Evolutionary conservation across 2,888 invertebrate genomes (phyloP), one percentile per base, ranked within the genome.

Genomic region (Exocentrus adspersus): DNA sequence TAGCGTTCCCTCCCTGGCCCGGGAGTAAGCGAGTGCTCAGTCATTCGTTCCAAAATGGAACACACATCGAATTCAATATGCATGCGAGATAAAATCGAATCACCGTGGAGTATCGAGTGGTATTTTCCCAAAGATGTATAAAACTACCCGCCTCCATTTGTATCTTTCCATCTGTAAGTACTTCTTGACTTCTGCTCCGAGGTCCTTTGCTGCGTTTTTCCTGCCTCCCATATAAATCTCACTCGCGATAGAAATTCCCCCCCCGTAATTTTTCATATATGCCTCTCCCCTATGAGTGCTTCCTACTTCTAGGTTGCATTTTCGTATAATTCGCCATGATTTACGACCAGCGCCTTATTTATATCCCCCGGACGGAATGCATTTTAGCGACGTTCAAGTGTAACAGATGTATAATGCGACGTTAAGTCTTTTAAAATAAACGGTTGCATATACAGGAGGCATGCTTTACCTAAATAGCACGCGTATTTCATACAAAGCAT

Each of bases 181-280:
- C 69, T 72, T 68, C 70, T 67, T 63, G 68, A 70, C 71, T 67
- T 68, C 68, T 64, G 65, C 61, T 65, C 65, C n/a, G n/a, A 69
- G 65, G 62, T 54, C 62, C 61, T 72, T 65, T 67, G 62, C 69
- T n/a, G 59, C 51, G 65, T 67, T 67, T 53, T 58, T 50, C 43
- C 65, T 53, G 62, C 42, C 62, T 37, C 50, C 54, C 62, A 62
- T 64, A 75, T 75, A 75, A 73, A 75, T 75, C 75, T 68, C 70
- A 58, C 37, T 48, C 63, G 56, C 62, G 65, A 71, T 68, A 65
- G 70, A 71, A 72, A 71, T 67, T 69, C 72, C 64, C 68, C 68
- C 71, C 68, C 68, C 71, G 74, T 75, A 75, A 75, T 75, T 75
- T 75, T 73, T 74, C 74, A 72, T 72, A 68, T 68, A 71, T 71